Percentiles rank a stretch among this genome's conserved stretches.
Evolutionary conservation across 2,888 invertebrate genomes (phyloP).

Genomic region (Xestoiulus laeticollis): DNA sequence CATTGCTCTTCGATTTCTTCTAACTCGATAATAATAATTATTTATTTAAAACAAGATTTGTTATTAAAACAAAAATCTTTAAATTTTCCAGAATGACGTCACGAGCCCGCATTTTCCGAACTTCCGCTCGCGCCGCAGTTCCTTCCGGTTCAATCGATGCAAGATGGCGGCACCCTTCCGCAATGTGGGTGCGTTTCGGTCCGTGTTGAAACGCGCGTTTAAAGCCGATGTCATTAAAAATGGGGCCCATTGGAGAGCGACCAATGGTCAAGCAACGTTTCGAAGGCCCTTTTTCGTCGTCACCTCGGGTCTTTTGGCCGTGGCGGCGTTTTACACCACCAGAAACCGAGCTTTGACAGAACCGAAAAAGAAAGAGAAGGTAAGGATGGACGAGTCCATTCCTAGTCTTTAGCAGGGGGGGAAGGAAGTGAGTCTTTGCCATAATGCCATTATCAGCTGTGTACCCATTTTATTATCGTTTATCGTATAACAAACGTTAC

Average conservation of each 20-base stretch:
- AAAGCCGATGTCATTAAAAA: neutral
- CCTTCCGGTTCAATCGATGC: neutral
- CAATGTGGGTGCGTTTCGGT: neutral
- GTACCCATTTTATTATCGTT: neutral
- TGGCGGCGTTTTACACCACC: neutral
- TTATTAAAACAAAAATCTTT: too few species aligned
- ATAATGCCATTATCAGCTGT: neutral
- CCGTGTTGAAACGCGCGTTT: neutral
- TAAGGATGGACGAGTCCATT: slow-evolving; percentile 20
- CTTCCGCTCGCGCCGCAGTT: neutral
- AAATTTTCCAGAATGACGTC: neutral
- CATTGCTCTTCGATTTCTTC: too few species aligned
- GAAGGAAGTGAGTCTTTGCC: neutral
- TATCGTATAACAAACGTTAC: neutral
- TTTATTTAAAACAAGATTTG: too few species aligned
- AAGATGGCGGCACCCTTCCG: slow-evolving; percentile 40
- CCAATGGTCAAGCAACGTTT: neutral
- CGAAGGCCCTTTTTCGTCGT: neutral
- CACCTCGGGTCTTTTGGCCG: neutral
- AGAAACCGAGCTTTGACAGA: slow-evolving; percentile 3
- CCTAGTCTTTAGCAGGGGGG: neutral
- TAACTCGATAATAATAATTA: too few species aligned
- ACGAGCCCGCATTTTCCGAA: neutral
- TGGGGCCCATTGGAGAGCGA: neutral
- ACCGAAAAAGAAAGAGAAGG: slow-evolving; percentile 33